Conservation (phyloP, 2,888 invertebrate genomes). For the Drosophila koepferae region DNA sequence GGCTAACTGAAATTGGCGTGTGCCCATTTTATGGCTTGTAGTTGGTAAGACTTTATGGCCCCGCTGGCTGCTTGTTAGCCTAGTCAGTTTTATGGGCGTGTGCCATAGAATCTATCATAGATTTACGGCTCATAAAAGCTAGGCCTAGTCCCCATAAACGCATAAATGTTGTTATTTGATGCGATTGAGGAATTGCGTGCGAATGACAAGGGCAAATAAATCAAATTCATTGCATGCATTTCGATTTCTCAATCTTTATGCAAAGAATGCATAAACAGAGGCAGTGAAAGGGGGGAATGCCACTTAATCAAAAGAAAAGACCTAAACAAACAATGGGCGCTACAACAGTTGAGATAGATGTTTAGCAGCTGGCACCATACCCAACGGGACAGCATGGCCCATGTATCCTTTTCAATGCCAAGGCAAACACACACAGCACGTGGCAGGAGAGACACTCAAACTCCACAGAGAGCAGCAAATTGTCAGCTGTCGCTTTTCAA, state of each 20-base stretch:
- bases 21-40: slow-evolving; percentile 26
- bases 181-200: slow-evolving; percentile 31
- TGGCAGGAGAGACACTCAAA: slow-evolving; percentile 44
- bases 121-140: slow-evolving; percentile 67
- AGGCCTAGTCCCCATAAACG: slow-evolving; percentile 9
- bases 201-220: slow-evolving; percentile 53
- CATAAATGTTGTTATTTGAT: slow-evolving; percentile 34
- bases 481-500: slow-evolving; percentile 60
- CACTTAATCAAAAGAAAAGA: slow-evolving; percentile 73
- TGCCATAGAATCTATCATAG: slow-evolving; percentile 65
- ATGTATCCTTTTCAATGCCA: slow-evolving; percentile 49
- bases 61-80: slow-evolving; percentile 40
- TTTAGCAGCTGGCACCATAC: slow-evolving; percentile 23
- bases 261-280: slow-evolving; percentile 59
- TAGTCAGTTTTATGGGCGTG: slow-evolving; percentile 57
- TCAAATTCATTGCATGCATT: slow-evolving; percentile 55
- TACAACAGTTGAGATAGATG: slow-evolving; percentile 6
- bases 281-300: neutral
- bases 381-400: neutral
- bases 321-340: slow-evolving; percentile 68
- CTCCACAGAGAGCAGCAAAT: slow-evolving; percentile 6
- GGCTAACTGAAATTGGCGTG: slow-evolving; percentile 5
- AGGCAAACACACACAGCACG: slow-evolving; percentile 57
- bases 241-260: slow-evolving; percentile 61
- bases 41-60: slow-evolving; percentile 55